These are phyloP conservation scores for Netelia fuscicornis DNA, from an alignment of 2,888 invertebrate genomes.

Conservation along the genomic window DNA sequence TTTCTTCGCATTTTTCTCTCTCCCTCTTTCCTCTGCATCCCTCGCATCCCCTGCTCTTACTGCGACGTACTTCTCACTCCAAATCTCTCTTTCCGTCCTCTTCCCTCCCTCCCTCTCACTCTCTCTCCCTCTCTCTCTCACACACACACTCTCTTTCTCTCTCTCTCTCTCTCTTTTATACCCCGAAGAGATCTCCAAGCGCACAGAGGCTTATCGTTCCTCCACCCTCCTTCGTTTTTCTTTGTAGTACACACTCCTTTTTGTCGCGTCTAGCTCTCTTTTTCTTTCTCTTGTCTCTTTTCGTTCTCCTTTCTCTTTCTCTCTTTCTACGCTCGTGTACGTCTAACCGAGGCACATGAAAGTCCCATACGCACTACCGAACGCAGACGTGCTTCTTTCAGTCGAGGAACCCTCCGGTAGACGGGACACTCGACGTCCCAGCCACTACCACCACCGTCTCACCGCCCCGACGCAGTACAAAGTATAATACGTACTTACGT, in stretches of 20 bases:
- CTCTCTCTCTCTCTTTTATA: slow-evolving; percentile 16
- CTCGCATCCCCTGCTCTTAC: neutral
- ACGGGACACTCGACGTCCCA: slow-evolving; percentile 46
- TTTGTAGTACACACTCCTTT: slow-evolving; percentile 45
- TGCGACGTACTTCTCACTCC: slow-evolving; percentile 32
- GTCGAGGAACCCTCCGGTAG: slow-evolving; percentile 55
- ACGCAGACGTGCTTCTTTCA: slow-evolving; percentile 62
- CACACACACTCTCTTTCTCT: slow-evolving; percentile 29
- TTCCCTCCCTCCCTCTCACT: neutral
- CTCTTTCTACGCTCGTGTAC: slow-evolving; percentile 2
- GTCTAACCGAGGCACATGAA: slow-evolving; percentile 58
- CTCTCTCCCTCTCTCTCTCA: slow-evolving; percentile 4
- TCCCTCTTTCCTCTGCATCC: slow-evolving; percentile 13
- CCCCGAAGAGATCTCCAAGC: slow-evolving; percentile 38
- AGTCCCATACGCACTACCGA: slow-evolving; percentile 53
- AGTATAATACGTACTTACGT: slow-evolving; percentile 50
- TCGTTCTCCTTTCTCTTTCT: neutral
- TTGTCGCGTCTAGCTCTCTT: slow-evolving; percentile 44
- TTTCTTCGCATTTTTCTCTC: slow-evolving; percentile 29
- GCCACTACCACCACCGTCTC: slow-evolving; percentile 6
- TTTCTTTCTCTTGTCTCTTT: slow-evolving; percentile 2
- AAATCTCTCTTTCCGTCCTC: neutral
- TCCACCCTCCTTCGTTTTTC: slow-evolving; percentile 52
- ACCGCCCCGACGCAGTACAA: slow-evolving; percentile 8
- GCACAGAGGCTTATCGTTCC: slow-evolving; percentile 57